A percentile compares a stretch with the other conserved stretches of the same genome.
Evolutionary conservation across 1,140 invertebrate genomes (phyloP).

Genomic region (Orius insidiosus): DNA sequence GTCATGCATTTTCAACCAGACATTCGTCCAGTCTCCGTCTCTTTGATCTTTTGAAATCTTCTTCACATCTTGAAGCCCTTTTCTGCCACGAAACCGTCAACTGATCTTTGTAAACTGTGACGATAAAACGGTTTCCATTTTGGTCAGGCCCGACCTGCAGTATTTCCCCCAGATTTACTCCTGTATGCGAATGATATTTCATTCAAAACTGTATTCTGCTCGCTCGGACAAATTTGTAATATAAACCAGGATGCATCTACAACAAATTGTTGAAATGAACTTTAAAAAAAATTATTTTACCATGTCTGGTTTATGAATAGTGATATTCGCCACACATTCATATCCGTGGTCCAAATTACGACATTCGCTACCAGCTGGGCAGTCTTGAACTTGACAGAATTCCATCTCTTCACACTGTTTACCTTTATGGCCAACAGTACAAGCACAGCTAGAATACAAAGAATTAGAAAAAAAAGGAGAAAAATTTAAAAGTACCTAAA

Average conservation of each 20-base stretch:
- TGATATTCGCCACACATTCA: constrained; percentile 79
- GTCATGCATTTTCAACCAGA: constrained; percentile 36
- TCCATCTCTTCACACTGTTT: constrained; percentile 83
- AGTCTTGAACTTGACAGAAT: constrained; percentile 71
- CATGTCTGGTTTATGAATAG: constrained; percentile 47
- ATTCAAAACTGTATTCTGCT: constrained; percentile 22
- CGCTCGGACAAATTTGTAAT: constrained; percentile 20
- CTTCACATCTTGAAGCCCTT: constrained; percentile 11
- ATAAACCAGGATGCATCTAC: constrained; percentile 13
- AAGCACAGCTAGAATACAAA: constrained; percentile 68
- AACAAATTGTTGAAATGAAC: neutral
- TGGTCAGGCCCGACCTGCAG: constrained; percentile 37
- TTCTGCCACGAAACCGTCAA: constrained; percentile 26
- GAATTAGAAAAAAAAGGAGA: too few species aligned
- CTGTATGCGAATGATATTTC: constrained; percentile 41
- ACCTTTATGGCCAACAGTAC: constrained; percentile 76
- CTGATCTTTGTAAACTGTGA: constrained; percentile 49
- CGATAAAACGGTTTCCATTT: constrained; percentile 37
- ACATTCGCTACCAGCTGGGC: constrained; percentile 65
- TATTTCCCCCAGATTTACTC: constrained; percentile 52
- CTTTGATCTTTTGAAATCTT: constrained; percentile 39
- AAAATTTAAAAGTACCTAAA: too few species aligned
- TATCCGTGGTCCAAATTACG: constrained; percentile 77
- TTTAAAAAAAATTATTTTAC: neutral
- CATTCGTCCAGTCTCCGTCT: constrained; percentile 47